Conservation (phyloP, 2,113 vertebrate species). For the Oryzias woworae region DNA sequence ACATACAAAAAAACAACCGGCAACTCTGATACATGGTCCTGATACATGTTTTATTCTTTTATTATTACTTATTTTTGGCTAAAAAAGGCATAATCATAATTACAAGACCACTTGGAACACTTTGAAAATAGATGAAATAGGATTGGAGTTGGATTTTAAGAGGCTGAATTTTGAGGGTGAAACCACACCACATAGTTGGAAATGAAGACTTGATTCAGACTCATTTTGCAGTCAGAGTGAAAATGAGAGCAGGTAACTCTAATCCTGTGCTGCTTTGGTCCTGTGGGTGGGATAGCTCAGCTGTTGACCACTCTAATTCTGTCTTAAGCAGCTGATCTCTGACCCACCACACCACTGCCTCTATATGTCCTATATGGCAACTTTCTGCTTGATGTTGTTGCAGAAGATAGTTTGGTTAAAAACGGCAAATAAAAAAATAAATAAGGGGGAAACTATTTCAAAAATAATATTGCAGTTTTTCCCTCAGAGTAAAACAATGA, state of each 20-base stretch:
- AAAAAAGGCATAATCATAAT: no score
- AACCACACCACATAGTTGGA: no score
- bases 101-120: no score
- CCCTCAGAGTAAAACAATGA: neutral
- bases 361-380: neutral
- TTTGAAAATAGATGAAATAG: no score
- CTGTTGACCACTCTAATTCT: slow-evolving; percentile 75
- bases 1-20: no score
- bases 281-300: slow-evolving; percentile 71
- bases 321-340: slow-evolving; percentile 71
- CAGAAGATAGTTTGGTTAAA: neutral
- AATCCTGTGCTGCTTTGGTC: slow-evolving; percentile 50
- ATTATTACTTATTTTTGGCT: no score
- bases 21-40: no score
- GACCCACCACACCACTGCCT: slow-evolving; percentile 57
- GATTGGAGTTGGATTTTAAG: no score
- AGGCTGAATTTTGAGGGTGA: no score
- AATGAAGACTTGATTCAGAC: no score
- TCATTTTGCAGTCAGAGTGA: slow-evolving; percentile 11
- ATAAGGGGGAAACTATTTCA: neutral
- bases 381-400: neutral
- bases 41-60: no score
- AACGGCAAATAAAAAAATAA: neutral
- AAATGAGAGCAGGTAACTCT: slow-evolving; percentile 56
- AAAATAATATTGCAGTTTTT: neutral